Percentiles rank a stretch among this genome's conserved stretches.
Conservation (phyloP, 2,888 invertebrate species). For the Apantesis nais region DNA sequence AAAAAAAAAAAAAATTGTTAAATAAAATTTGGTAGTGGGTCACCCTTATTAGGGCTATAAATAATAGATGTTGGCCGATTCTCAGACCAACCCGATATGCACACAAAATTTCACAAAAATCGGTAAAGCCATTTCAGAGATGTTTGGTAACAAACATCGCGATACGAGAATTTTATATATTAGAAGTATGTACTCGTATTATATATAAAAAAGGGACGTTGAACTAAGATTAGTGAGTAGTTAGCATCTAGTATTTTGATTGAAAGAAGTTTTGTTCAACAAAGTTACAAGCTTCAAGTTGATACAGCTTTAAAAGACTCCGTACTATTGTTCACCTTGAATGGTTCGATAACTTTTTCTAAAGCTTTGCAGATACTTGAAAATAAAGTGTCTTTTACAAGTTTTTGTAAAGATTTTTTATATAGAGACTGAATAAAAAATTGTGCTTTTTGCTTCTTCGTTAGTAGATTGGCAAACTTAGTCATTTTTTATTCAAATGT, state of each 20-base stretch:
- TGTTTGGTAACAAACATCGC: too few relatives aligned
- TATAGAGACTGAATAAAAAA: constrained; percentile 21
- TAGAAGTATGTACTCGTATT: too few relatives aligned
- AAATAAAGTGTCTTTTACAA: constrained; percentile 1
- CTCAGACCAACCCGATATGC: too few relatives aligned
- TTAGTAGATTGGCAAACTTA: constrained; percentile 26
- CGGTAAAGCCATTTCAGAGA: too few relatives aligned
- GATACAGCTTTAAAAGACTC: constrained; percentile 2
- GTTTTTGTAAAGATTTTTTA: constrained; percentile 18
- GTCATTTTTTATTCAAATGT: constrained; percentile 35
- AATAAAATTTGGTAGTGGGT: too few relatives aligned
- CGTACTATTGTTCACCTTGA: constrained; percentile 14
- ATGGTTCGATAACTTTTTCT: constrained; percentile 16
- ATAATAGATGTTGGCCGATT: too few relatives aligned
- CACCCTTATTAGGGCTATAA: too few relatives aligned
- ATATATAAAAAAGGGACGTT: not conserved
- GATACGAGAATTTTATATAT: too few relatives aligned
- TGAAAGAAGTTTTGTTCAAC: not conserved
- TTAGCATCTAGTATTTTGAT: not conserved
- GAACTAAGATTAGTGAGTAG: too few relatives aligned
- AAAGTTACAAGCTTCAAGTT: not conserved
- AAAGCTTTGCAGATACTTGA: constrained; percentile 7
- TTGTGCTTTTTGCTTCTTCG: constrained; percentile 19
- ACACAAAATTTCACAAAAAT: too few relatives aligned
- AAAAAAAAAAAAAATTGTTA: too few relatives aligned